phyloP scores from a whole-genome alignment of 2,888 invertebrate species.

The Drosophila cracens region DNA sequence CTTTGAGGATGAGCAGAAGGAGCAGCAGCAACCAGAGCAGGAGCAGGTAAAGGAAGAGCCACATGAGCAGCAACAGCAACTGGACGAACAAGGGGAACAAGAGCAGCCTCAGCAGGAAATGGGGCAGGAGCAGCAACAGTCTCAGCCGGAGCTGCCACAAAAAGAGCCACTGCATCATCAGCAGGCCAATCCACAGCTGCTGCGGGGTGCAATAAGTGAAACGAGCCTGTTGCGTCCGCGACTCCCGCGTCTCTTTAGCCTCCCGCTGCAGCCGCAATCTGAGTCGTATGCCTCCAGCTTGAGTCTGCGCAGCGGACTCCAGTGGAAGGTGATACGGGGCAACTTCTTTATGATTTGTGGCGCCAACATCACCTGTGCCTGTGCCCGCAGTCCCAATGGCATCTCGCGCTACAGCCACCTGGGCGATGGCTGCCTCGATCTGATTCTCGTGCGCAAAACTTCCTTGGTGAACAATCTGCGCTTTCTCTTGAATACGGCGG shows the following conservation, averaged over 20 bases:
- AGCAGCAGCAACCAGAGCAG: conserved; percentile 1
- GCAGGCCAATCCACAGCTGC: conserved; percentile 11
- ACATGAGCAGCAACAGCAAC: conserved; percentile 1
- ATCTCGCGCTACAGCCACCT: conserved; percentile 92
- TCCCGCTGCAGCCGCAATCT: conserved; percentile 37
- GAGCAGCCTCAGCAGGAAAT: neutral
- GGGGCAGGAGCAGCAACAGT: conserved; percentile 3
- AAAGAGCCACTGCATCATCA: neutral
- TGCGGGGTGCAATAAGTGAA: conserved; percentile 42
- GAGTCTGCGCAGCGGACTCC: conserved; percentile 43
- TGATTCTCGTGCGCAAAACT: conserved; percentile 90
- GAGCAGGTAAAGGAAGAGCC: neutral
- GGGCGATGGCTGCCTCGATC: conserved; percentile 92
- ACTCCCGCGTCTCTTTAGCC: conserved; percentile 37
- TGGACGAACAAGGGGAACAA: neutral
- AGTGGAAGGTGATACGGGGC: conserved; percentile 88
- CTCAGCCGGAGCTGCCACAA: neutral
- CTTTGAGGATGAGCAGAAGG: conserved; percentile 15
- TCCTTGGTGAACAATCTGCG: conserved; percentile 89
- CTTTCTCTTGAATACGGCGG: conserved; percentile 88
- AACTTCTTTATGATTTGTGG: conserved; percentile 92
- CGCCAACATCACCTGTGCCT: conserved; percentile 91
- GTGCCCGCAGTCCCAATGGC: conserved; percentile 90
- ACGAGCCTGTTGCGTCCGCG: conserved; percentile 51
- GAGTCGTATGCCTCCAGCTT: conserved; percentile 29